Percentiles rank a stretch among this genome's conserved stretches.
phyloP scores from a whole-genome alignment of 2,888 invertebrate species.

The Carcina quercana region DNA sequence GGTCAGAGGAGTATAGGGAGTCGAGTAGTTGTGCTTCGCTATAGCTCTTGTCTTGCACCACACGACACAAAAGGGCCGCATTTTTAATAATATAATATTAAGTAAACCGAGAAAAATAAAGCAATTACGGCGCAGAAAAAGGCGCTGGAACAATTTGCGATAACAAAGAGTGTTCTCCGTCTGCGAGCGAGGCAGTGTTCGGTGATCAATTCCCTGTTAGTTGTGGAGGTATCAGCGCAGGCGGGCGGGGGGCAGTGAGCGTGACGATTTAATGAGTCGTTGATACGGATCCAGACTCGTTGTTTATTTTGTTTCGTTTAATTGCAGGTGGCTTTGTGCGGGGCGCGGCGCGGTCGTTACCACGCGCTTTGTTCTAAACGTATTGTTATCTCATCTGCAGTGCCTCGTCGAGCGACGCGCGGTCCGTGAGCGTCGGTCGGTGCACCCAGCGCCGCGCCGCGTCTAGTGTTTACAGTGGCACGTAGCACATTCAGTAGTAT shows the following conservation, averaged over 20 bases:
- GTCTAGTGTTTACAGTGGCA: too few relatives aligned
- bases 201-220: constrained; percentile 19
- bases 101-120: constrained; percentile 12
- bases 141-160: constrained; percentile 14
- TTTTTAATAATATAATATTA: constrained; percentile 12
- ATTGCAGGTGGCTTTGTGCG: constrained; percentile 19
- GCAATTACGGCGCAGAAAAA: constrained; percentile 13
- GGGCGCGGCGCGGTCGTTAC: constrained; percentile 1
- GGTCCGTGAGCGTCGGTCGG: too few relatives aligned
- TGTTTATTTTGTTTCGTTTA: constrained; percentile 16
- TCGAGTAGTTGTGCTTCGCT: background rate
- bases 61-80: constrained; percentile 4
- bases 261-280: constrained; percentile 42
- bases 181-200: constrained; percentile 12
- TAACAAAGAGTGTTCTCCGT: constrained; percentile 14
- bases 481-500: too few relatives aligned
- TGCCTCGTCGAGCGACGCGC: too few relatives aligned
- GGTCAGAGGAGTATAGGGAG: too few relatives aligned
- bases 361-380: too few relatives aligned
- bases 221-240: too few relatives aligned
- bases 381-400: too few relatives aligned
- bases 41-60: constrained; percentile 1
- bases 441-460: too few relatives aligned
- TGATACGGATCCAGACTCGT: background rate
- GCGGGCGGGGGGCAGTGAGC: too few relatives aligned